A percentile compares a stretch with the other conserved stretches of the same genome.
phyloP scores from a whole-genome alignment of 2,888 invertebrate genomes.

The Calameuta filiformis region DNA sequence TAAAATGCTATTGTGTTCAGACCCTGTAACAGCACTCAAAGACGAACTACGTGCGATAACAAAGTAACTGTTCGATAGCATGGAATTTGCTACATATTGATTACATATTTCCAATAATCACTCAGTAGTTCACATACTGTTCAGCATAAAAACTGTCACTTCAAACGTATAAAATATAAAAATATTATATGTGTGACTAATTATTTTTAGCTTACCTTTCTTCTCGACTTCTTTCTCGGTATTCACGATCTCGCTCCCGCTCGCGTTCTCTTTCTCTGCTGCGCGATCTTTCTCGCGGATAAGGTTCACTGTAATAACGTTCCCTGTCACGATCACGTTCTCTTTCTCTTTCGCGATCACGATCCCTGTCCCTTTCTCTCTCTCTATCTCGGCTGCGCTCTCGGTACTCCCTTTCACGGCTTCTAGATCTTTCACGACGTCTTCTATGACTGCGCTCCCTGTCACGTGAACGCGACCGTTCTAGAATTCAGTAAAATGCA shows the following conservation, averaged over 20 bases:
- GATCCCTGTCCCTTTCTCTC: conserved; percentile 70
- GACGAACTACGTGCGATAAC: too few relatives aligned
- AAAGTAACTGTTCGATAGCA: neutral
- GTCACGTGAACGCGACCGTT: conserved; percentile 68
- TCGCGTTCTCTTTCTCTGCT: conserved; percentile 78
- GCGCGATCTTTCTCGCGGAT: conserved; percentile 80
- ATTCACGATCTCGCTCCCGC: conserved; percentile 74
- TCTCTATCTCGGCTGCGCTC: conserved; percentile 69
- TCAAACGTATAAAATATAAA: neutral
- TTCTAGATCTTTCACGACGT: conserved; percentile 79
- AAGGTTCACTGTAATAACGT: conserved; percentile 65
- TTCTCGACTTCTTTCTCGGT: conserved; percentile 81
- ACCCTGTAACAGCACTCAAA: neutral
- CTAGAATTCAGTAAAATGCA: conserved; percentile 45
- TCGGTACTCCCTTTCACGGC: conserved; percentile 74
- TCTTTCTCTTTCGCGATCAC: conserved; percentile 69
- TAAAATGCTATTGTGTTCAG: neutral
- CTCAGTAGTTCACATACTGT: too few relatives aligned
- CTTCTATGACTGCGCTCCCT: conserved; percentile 69
- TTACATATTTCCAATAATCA: neutral
- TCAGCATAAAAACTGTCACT: neutral
- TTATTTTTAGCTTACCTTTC: conserved; percentile 72
- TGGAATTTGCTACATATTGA: neutral
- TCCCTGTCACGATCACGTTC: conserved; percentile 69
- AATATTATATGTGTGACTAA: neutral